Conservation (phyloP, 2,113 vertebrate species). For the Malurus alboscapulatus region DNA sequence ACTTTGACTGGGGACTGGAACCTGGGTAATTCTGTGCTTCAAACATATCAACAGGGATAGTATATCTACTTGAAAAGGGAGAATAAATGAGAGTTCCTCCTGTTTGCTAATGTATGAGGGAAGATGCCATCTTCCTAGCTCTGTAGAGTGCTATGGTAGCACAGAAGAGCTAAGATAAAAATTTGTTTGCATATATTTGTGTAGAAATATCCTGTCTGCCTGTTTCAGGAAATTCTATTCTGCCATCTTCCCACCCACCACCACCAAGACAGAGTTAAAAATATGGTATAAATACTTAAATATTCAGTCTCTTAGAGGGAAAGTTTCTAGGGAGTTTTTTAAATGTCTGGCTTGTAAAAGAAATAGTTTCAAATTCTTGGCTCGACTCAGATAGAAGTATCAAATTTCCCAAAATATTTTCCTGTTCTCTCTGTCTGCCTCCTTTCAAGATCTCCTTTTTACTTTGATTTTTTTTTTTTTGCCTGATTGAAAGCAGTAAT, state of each 20-base stretch:
- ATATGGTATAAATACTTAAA: neutral
- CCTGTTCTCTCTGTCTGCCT: neutral
- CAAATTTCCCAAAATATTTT: neutral
- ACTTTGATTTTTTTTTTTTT: neutral
- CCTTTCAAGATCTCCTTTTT: neutral
- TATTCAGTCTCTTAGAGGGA: neutral
- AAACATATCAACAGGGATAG: neutral
- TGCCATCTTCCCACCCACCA: neutral
- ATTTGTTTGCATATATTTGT: neutral
- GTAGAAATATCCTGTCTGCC: neutral
- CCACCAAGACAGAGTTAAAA: neutral
- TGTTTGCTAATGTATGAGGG: neutral
- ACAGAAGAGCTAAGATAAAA: neutral
- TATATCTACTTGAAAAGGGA: neutral
- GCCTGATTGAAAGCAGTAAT: neutral
- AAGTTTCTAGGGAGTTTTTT: neutral
- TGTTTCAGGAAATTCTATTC: neutral
- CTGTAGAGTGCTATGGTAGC: neutral
- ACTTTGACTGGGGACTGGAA: neutral
- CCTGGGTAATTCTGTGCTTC: neutral
- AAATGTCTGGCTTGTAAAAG: neutral
- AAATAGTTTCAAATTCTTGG: neutral
- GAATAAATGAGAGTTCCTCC: neutral
- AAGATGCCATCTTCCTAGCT: neutral
- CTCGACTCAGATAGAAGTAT: neutral